phyloP scores from a whole-genome alignment of 1,140 invertebrate species.

The Thaumetopoea pityocampa region DNA sequence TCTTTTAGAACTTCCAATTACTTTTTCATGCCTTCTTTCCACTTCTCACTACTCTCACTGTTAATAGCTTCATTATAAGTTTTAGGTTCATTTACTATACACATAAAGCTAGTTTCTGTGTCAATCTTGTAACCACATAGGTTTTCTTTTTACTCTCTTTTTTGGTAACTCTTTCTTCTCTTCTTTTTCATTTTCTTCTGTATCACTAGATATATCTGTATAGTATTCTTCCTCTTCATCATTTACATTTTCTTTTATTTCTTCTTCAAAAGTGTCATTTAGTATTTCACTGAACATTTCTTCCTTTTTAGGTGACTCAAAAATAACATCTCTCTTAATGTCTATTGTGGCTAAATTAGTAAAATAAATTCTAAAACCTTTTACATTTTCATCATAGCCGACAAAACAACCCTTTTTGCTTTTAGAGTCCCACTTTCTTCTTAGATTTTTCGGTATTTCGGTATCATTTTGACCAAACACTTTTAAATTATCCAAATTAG shows the following conservation, averaged over 20 bases:
- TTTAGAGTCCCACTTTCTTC: not conserved
- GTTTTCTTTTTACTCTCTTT: conserved; percentile 2
- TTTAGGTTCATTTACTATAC: conserved; percentile 2
- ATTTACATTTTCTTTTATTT: conserved; percentile 2
- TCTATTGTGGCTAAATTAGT: not conserved
- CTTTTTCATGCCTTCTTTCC: not conserved
- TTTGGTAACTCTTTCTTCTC: conserved; percentile 1
- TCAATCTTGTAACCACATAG: not conserved
- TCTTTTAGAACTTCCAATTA: conserved; percentile 2
- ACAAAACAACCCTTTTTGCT: conserved; percentile 1
- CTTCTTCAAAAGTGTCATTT: conserved; percentile 1
- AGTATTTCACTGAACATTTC: conserved; percentile 5
- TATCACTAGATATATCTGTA: not conserved
- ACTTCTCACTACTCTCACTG: not conserved
- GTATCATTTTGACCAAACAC: conserved; percentile 1
- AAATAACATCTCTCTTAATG: conserved; percentile 1
- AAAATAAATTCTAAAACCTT: conserved; percentile 1
- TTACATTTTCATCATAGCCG: not conserved
- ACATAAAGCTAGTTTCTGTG: conserved; percentile 1
- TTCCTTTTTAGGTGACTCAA: conserved; percentile 1
- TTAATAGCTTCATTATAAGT: conserved; percentile 1
- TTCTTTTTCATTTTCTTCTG: not conserved
- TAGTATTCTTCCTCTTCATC: conserved; percentile 1
- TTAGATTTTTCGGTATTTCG: not conserved
- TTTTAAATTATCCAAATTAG: conserved; percentile 1